These are phyloP conservation scores for Helicoverpa zea DNA, from an alignment of 1,140 invertebrate genomes.

Conservation along the genomic window DNA sequence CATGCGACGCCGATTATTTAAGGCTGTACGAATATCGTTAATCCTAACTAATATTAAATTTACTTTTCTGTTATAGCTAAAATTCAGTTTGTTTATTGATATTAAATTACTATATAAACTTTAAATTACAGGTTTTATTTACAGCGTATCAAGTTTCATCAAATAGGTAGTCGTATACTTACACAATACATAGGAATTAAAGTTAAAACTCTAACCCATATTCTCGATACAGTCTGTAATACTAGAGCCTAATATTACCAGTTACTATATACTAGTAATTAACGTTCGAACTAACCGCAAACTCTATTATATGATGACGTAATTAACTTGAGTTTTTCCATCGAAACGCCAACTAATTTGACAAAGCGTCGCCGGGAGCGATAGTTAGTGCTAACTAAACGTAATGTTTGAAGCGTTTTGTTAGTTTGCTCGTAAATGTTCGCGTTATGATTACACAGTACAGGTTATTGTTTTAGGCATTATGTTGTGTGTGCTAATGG, in stretches of 20 bases:
- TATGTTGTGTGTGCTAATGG: not conserved
- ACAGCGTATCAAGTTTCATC: no score
- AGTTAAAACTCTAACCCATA: no score
- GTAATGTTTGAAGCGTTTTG: slow-evolving; percentile 6
- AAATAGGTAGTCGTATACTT: no score
- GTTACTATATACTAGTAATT: no score
- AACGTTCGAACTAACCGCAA: no score
- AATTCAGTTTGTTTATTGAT: no score
- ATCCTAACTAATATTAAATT: not conserved
- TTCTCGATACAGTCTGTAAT: no score
- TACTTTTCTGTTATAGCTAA: no score
- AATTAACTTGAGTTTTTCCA: not conserved
- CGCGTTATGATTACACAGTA: not conserved
- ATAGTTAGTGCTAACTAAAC: not conserved
- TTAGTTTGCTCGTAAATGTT: not conserved
- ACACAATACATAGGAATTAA: no score
- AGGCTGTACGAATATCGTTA: not conserved
- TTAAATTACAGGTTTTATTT: not conserved
- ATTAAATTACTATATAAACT: not conserved
- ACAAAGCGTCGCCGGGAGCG: not conserved
- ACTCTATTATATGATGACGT: not conserved
- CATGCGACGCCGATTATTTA: not conserved
- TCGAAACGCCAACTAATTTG: not conserved
- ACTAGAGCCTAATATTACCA: no score
- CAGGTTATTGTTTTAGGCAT: not conserved